Conservation (phyloP, 2,888 invertebrate species). For the Ormyrus labotus region DNA sequence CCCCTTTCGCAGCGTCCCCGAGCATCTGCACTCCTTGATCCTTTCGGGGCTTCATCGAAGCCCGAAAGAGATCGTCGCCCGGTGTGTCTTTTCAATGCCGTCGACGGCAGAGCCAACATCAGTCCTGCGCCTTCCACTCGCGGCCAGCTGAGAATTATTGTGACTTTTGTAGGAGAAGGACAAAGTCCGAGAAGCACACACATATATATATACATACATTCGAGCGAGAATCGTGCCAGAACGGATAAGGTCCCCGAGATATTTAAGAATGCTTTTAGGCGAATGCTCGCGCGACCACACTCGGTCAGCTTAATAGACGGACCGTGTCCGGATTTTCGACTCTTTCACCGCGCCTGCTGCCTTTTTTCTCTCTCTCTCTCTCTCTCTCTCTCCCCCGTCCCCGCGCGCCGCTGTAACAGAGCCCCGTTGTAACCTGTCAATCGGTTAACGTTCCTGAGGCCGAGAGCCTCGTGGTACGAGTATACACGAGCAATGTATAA, state of each 20-base stretch:
- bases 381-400: background rate
- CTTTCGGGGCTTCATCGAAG: background rate
- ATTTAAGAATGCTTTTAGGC: constrained; percentile 73
- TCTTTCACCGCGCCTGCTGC: background rate
- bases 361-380: background rate
- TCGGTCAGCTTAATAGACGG: constrained; percentile 50
- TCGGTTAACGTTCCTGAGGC: too few relatives aligned
- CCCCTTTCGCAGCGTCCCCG: background rate
- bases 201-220: background rate
- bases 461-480: too few relatives aligned
- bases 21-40: too few relatives aligned
- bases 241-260: constrained; percentile 67
- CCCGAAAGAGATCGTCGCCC: background rate
- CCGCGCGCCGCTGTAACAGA: too few relatives aligned
- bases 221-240: constrained; percentile 64
- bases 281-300: constrained; percentile 41
- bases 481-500: too few relatives aligned
- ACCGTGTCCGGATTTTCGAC: constrained; percentile 48
- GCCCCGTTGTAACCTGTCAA: too few relatives aligned
- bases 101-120: background rate
- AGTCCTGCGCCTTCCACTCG: background rate
- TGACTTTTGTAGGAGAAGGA: constrained; percentile 29
- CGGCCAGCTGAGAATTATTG: background rate
- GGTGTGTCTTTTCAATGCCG: background rate
- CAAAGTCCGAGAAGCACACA: constrained; percentile 12